These are phyloP conservation scores for Torymus texanus DNA, from an alignment of 2,888 invertebrate genomes.

Conservation along the genomic window DNA sequence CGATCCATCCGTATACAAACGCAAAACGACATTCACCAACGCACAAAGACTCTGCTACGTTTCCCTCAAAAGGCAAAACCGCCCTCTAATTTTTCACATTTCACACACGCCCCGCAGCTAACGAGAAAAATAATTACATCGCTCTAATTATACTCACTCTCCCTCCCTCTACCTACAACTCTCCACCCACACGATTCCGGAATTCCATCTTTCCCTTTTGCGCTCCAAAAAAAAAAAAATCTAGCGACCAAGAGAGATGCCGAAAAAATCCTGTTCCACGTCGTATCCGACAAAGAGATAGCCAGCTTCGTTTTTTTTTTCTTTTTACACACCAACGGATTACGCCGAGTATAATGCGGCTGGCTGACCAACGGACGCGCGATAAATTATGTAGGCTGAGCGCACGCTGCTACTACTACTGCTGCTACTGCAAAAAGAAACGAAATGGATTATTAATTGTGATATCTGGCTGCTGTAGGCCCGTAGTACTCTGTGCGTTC, in stretches of 20 bases:
- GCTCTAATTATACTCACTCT: constrained; percentile 28
- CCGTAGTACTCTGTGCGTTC: too few species aligned
- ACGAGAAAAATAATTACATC: constrained; percentile 53
- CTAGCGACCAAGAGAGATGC: constrained; percentile 19
- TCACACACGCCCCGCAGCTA: constrained; percentile 26
- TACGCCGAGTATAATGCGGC: constrained; percentile 48
- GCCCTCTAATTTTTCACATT: constrained; percentile 23
- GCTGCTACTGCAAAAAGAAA: constrained; percentile 60
- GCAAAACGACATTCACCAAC: too few species aligned
- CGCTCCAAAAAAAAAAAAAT: not conserved
- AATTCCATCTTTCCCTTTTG: constrained; percentile 37
- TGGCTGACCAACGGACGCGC: constrained; percentile 22
- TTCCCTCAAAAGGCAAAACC: not conserved
- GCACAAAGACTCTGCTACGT: not conserved
- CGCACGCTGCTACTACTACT: constrained; percentile 36
- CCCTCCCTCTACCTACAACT: too few species aligned
- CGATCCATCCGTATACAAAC: too few species aligned
- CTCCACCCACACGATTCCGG: not conserved
- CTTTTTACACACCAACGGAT: constrained; percentile 47
- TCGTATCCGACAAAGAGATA: constrained; percentile 50
- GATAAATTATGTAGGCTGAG: constrained; percentile 43
- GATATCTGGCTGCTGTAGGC: constrained; percentile 48
- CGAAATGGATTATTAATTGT: constrained; percentile 72
- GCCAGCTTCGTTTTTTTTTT: constrained; percentile 50
- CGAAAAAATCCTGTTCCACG: too few species aligned